Percentiles rank a stretch among this genome's conserved stretches.
Evolutionary conservation across 2,888 invertebrate species (phyloP).

Genomic region (Limnephilus lunatus): DNA sequence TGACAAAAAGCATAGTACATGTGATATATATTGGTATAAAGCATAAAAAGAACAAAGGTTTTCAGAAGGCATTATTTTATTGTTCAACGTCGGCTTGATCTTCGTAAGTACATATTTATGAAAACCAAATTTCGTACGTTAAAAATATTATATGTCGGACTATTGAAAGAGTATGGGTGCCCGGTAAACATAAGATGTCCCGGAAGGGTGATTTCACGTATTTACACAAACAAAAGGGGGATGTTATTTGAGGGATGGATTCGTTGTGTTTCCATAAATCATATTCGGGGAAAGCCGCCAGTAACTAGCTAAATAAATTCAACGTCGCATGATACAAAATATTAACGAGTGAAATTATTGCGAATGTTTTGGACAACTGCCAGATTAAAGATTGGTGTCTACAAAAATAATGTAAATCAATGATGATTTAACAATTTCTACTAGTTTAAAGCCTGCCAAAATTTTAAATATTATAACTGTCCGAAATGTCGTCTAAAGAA

Average conservation of each 20-base stretch:
- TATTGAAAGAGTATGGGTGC: background rate
- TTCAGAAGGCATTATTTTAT: background rate
- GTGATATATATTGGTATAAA: background rate
- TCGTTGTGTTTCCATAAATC: slow-evolving; percentile 25
- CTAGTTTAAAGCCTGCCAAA: background rate
- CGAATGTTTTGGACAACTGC: background rate
- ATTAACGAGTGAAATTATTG: background rate
- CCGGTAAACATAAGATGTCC: background rate
- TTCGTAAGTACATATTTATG: background rate
- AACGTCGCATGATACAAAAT: background rate
- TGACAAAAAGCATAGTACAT: too few species aligned
- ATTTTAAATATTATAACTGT: too few species aligned
- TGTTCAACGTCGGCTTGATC: background rate
- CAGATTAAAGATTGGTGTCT: background rate
- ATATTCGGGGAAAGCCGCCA: background rate
- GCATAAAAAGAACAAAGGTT: background rate
- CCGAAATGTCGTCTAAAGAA: too few species aligned
- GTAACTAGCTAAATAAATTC: background rate
- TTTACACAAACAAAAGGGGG: slow-evolving; percentile 9
- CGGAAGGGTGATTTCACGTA: slow-evolving; percentile 8
- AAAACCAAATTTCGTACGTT: background rate
- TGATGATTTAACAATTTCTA: background rate
- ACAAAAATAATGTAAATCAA: background rate
- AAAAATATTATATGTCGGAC: background rate
- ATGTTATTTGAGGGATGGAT: background rate